Conservation (phyloP, 2,888 invertebrate genomes). For the Cantharis rustica region DNA sequence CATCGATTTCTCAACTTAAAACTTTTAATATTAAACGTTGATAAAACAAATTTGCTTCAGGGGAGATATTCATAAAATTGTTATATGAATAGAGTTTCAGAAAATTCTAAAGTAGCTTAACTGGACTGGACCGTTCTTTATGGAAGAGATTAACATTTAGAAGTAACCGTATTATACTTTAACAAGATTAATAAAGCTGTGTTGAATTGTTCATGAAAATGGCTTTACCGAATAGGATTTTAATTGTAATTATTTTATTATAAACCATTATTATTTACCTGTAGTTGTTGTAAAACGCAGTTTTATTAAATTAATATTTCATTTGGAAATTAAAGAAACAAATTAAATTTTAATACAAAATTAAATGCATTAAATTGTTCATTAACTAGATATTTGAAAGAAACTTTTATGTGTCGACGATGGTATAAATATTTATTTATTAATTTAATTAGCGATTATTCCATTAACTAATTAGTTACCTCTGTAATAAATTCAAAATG, state of each 20-base stretch:
- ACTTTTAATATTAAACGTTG: neutral
- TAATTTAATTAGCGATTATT: neutral
- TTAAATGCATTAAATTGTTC: neutral
- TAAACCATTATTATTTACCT: neutral
- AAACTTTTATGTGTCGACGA: neutral
- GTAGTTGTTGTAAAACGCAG: neutral
- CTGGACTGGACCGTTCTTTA: constrained; percentile 11
- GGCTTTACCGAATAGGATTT: constrained; percentile 7
- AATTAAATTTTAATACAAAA: neutral
- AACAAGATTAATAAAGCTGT: constrained; percentile 26
- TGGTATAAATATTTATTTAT: neutral
- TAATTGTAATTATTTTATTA: constrained; percentile 8
- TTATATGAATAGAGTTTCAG: constrained; percentile 22
- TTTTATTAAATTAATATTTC: neutral
- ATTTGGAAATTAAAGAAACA: neutral
- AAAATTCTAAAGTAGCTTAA: constrained; percentile 23
- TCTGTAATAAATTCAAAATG: constrained; percentile 2
- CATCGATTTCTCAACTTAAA: constrained; percentile 19
- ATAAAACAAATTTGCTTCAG: neutral
- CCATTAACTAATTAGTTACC: constrained; percentile 2
- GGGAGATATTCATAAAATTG: constrained; percentile 19
- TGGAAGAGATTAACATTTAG: constrained; percentile 28
- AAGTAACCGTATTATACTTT: constrained; percentile 24
- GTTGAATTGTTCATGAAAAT: constrained; percentile 14
- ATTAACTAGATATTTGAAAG: neutral